phyloP scores from a whole-genome alignment of 2,888 invertebrate genomes.

The Tetheella fluctuosa region DNA sequence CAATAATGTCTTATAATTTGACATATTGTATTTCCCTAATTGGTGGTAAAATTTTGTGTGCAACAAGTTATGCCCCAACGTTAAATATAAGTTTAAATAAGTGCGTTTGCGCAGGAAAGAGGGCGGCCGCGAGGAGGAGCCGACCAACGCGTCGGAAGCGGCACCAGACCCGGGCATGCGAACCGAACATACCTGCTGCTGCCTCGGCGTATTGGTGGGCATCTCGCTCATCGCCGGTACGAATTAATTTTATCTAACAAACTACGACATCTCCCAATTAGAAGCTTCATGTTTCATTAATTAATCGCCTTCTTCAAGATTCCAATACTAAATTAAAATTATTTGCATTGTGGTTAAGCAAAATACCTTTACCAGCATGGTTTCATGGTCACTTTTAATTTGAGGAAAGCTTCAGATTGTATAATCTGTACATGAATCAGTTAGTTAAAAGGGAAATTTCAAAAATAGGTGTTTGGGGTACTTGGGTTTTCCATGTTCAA shows the following conservation, averaged over 20 bases:
- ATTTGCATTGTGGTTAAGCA: too few species aligned
- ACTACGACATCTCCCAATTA: neutral
- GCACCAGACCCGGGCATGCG: constrained; percentile 62
- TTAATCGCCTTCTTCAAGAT: too few species aligned
- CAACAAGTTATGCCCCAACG: neutral
- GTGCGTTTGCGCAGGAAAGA: constrained; percentile 66
- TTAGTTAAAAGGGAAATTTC: neutral
- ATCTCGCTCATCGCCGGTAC: constrained; percentile 81
- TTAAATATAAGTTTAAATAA: constrained; percentile 1
- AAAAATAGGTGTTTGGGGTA: neutral
- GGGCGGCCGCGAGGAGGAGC: constrained; percentile 80
- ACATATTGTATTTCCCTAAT: neutral
- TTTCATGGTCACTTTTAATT: neutral
- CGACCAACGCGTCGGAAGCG: constrained; percentile 71
- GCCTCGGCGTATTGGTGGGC: constrained; percentile 81
- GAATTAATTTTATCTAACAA: constrained; percentile 14
- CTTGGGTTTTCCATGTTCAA: neutral
- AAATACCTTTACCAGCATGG: neutral
- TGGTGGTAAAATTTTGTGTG: neutral
- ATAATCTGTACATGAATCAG: neutral
- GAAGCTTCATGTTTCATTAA: neutral
- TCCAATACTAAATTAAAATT: too few species aligned
- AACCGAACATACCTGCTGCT: constrained; percentile 80
- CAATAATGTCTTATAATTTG: neutral
- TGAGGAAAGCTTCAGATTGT: neutral